A percentile compares a stretch with the other conserved stretches of the same genome.
Conservation (phyloP, 2,113 vertebrate genomes). For the Colius striatus region DNA sequence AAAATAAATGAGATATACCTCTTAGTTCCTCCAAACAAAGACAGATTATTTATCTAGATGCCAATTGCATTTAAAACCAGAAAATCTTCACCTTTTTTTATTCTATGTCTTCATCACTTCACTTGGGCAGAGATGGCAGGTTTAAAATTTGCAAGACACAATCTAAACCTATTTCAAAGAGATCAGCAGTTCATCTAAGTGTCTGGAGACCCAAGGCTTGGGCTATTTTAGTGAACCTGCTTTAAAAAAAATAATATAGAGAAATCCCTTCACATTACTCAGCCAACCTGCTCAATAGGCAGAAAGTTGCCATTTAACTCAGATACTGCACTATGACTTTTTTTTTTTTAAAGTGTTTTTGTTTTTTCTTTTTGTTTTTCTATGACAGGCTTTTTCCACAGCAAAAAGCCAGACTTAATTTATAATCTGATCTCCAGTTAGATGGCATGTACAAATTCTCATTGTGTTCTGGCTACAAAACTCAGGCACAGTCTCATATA, state of each 20-base stretch:
- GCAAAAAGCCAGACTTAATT: background rate
- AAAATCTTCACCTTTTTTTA: background rate
- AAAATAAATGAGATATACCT: background rate
- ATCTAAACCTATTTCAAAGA: background rate
- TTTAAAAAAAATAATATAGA: background rate
- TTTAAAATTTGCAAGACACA: background rate
- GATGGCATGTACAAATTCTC: background rate
- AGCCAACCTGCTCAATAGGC: background rate
- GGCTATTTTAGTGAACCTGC: background rate
- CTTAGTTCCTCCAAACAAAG: background rate
- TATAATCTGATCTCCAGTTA: background rate
- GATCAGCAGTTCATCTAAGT: background rate
- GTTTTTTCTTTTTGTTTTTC: background rate
- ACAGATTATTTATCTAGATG: background rate
- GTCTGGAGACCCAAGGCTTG: background rate
- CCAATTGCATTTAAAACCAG: background rate
- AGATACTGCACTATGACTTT: background rate
- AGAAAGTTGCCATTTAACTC: background rate
- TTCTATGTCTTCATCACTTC: background rate
- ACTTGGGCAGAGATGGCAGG: background rate
- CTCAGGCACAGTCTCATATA: accelerated
- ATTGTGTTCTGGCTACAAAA: background rate
- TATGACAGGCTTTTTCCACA: background rate
- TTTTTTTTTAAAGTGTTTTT: background rate
- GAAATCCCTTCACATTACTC: background rate